These are phyloP conservation scores for Caenorhabditis latens DNA, from an alignment of 1,140 invertebrate genomes.

Conservation along the genomic window DNA sequence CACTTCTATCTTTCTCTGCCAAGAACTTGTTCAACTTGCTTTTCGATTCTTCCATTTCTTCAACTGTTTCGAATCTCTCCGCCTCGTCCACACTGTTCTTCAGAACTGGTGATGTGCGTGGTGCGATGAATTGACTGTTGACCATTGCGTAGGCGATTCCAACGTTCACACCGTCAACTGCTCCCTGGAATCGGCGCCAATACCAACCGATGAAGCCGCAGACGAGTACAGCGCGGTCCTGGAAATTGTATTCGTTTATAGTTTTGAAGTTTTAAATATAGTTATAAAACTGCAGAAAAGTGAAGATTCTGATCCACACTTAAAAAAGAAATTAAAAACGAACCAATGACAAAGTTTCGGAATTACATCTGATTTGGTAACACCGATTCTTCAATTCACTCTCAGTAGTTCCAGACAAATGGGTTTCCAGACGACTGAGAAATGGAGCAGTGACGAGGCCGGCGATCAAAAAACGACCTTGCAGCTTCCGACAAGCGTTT, in stretches of 20 bases:
- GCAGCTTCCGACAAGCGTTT: constrained; percentile 69
- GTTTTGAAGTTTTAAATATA: too few species aligned
- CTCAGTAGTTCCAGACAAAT: constrained; percentile 60
- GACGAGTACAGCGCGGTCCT: constrained; percentile 68
- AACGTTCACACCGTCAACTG: constrained; percentile 74
- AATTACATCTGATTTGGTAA: constrained; percentile 69
- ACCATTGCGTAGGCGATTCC: constrained; percentile 69
- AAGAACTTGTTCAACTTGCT: constrained; percentile 26
- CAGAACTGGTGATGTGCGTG: constrained; percentile 18
- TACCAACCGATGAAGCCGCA: constrained; percentile 75
- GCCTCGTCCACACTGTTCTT: constrained; percentile 38
- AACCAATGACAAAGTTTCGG: constrained; percentile 60
- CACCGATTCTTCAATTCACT: constrained; percentile 68
- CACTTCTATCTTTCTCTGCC: background rate
- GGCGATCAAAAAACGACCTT: constrained; percentile 72
- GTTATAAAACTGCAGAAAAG: too few species aligned
- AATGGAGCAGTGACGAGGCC: constrained; percentile 68
- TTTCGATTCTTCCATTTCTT: constrained; percentile 41
- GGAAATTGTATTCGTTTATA: background rate
- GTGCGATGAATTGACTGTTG: constrained; percentile 63
- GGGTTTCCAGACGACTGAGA: constrained; percentile 59
- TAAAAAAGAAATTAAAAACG: background rate
- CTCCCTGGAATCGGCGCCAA: constrained; percentile 75
- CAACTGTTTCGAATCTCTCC: constrained; percentile 31
- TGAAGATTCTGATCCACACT: too few species aligned